phyloP scores from a whole-genome alignment of 2,113 vertebrate species.

The Tichodroma muraria region DNA sequence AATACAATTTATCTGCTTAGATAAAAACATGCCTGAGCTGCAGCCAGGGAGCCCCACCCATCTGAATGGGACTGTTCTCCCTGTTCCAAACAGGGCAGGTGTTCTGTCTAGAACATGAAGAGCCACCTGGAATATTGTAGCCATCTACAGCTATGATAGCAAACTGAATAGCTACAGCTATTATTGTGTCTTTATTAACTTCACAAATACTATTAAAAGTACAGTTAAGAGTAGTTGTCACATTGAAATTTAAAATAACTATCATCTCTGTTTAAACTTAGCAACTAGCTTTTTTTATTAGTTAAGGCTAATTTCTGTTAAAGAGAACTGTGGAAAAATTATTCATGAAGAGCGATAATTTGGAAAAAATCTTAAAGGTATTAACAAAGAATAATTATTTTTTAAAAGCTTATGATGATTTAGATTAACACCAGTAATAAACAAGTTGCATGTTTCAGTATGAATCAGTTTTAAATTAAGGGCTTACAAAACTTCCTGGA shows the following conservation, averaged over 20 bases:
- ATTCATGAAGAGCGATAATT: not conserved
- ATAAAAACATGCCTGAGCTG: not conserved
- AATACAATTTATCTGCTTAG: not conserved
- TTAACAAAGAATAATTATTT: not conserved
- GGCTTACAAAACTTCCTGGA: conserved; percentile 5
- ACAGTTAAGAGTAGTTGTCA: not conserved
- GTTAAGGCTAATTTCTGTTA: not conserved
- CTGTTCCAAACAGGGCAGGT: not conserved
- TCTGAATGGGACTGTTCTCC: not conserved
- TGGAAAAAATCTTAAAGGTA: not conserved
- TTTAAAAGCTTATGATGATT: not conserved
- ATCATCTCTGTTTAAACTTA: not conserved
- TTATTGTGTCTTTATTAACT: not conserved
- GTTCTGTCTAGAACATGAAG: not conserved
- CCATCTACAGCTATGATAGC: not conserved
- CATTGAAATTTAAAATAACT: not conserved
- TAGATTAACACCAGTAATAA: not conserved
- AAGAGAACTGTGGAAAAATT: not conserved
- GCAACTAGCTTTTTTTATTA: not conserved
- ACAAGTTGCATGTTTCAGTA: not conserved
- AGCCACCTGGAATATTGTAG: not conserved
- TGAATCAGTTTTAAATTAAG: not conserved
- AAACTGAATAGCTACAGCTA: not conserved
- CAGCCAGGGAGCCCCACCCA: not conserved
- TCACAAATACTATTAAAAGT: not conserved